Percentiles rank a stretch among this genome's conserved stretches.
Conservation (phyloP, 2,113 vertebrate species). For the Percina caprodes region DNA sequence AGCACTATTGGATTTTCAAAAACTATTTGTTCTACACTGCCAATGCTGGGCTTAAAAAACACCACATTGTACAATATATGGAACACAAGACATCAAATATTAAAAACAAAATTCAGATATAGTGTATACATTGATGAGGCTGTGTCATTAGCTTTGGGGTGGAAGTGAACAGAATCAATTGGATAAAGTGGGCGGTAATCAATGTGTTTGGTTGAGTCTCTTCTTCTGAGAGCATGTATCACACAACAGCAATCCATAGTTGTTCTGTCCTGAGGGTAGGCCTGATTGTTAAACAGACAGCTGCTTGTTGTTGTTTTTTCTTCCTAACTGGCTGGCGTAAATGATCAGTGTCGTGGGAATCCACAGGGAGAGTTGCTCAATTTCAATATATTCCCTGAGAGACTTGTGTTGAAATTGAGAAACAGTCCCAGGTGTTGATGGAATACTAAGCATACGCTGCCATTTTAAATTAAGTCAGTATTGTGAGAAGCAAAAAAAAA, state of each 20-base stretch:
- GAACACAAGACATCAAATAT: neutral
- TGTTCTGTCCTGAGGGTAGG: conserved; percentile 25
- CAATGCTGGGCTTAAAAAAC: neutral
- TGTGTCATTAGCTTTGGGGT: conserved; percentile 23
- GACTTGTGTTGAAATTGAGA: conserved; percentile 4
- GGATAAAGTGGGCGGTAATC: conserved; percentile 41
- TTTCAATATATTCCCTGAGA: conserved; percentile 6
- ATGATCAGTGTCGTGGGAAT: conserved; percentile 35
- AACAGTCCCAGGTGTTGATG: neutral
- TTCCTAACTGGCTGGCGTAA: conserved; percentile 16
- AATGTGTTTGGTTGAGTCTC: conserved; percentile 41
- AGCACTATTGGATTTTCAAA: conserved; percentile 44
- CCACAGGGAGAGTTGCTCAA: neutral
- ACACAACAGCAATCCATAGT: conserved; percentile 45
- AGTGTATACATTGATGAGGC: neutral
- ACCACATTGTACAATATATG: neutral
- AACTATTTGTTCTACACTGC: conserved; percentile 4
- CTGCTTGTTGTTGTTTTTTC: conserved; percentile 28
- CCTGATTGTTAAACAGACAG: conserved; percentile 45
- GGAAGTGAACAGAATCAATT: conserved; percentile 36
- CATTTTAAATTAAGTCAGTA: neutral
- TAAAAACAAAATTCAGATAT: neutral
- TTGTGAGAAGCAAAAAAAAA: neutral
- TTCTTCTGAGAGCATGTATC: conserved; percentile 39
- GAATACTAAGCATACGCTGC: neutral